Evolutionary conservation across 2,113 vertebrate genomes (phyloP), one percentile per base, ranked within the genome.

Genomic region (Cottus gobio): DNA sequence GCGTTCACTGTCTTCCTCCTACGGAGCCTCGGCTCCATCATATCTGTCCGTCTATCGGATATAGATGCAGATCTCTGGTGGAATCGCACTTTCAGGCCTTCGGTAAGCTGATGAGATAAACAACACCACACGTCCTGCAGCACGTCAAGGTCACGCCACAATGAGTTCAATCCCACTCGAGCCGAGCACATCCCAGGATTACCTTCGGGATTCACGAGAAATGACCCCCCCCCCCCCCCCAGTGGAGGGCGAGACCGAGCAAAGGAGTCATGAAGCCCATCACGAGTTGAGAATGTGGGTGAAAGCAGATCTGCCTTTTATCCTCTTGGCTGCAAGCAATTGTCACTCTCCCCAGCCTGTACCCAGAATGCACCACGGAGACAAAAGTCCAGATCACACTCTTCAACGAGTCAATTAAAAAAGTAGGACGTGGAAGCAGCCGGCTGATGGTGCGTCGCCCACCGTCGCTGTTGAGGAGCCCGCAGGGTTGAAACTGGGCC

Each of bases 291-390:
- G 69, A 84, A 86, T 70, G 75, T 64, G 75, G 64, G 64, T 80
- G 78, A 89, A 86, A 89, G 85, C n/a, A 68, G 73, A 91, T 79
- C 70, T 81, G 61, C 87, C 87, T 86, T 91, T 92, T 83, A 89
- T 91, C 85, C 56, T 72, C 48, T 75, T 62, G 26, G 80, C 82
- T 75, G 68, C 83, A 13, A 86, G 89, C 68, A 22, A 70, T 56
- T 81, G 83, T 80, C 82, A 73, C 66, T 85, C 86, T 84, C 31
- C 78, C 75, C 79, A 75, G 39, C 37, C 30, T 31, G 4, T 5
- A 24, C 10, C 37, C 61, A 70, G 65, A 79, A 50, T 75, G 79
- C 82, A 85, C 82, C 71, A 89, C 3, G 26, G 57, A 36, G 31
- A 26, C n/a, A 72, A 76, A 71, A 54, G 46, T 64, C 87, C 85